phyloP scores from a whole-genome alignment of 2,797 vertebrate genomes.

The Nannoperca obscura region DNA sequence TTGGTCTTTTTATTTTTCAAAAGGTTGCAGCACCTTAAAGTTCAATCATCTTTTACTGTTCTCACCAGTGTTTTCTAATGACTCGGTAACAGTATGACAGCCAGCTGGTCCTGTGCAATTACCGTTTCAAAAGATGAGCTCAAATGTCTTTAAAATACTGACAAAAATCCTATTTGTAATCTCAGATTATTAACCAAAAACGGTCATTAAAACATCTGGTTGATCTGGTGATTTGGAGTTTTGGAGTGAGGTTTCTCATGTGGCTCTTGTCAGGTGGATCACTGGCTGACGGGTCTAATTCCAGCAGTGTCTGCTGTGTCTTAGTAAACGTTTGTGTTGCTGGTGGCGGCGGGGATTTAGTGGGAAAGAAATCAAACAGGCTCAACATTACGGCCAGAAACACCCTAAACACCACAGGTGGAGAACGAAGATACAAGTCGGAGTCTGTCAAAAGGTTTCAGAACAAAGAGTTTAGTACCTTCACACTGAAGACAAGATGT shows the following conservation, averaged over 20 bases:
- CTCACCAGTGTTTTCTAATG: slow-evolving; percentile 7
- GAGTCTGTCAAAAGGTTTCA: slow-evolving; percentile 43
- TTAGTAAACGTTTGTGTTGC: slow-evolving; percentile 74
- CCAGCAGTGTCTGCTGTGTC: slow-evolving; percentile 70
- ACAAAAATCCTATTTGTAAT: neutral
- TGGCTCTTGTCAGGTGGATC: slow-evolving; percentile 29
- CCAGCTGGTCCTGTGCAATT: neutral
- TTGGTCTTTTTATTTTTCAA: slow-evolving; percentile 11
- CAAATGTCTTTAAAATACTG: slow-evolving; percentile 3
- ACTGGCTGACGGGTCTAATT: slow-evolving; percentile 66
- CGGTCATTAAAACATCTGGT: slow-evolving; percentile 45
- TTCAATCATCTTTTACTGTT: slow-evolving; percentile 11
- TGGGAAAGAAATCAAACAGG: slow-evolving; percentile 39
- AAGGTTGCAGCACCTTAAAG: slow-evolving; percentile 34
- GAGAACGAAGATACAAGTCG: slow-evolving; percentile 49
- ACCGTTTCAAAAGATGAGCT: neutral
- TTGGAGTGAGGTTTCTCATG: slow-evolving; percentile 16
- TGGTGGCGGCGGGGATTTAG: slow-evolving; percentile 36
- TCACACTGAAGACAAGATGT: slow-evolving; percentile 14
- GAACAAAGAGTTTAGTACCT: slow-evolving; percentile 36
- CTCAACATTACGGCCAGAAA: slow-evolving; percentile 36
- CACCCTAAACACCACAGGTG: slow-evolving; percentile 55
- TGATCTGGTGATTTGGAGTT: slow-evolving; percentile 15
- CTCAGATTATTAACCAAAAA: slow-evolving; percentile 3
- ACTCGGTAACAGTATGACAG: neutral